Conservation (phyloP, 2,797 vertebrate species). For the Pseudomugil tenellus region DNA sequence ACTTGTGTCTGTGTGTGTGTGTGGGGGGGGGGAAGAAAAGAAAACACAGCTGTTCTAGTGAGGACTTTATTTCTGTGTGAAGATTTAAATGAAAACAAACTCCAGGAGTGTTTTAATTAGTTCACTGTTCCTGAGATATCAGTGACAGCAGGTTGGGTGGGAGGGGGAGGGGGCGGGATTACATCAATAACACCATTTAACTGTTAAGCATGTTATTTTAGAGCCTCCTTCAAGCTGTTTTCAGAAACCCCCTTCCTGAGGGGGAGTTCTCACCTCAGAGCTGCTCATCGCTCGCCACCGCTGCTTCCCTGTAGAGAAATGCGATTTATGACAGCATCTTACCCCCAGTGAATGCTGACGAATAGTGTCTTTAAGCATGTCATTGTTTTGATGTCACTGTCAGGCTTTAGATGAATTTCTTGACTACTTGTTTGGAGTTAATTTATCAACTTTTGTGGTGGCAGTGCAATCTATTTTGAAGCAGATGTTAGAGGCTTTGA, state of each 20-base stretch:
- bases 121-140: constrained; percentile 77
- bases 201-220: constrained; percentile 74
- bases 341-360: constrained; percentile 55
- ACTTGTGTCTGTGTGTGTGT: constrained; percentile 62
- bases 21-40: constrained; percentile 1
- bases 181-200: constrained; percentile 76
- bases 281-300: constrained; percentile 55
- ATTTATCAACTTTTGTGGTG: constrained; percentile 67
- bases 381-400: constrained; percentile 60
- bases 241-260: constrained; percentile 72
- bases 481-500: constrained; percentile 63
- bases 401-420: constrained; percentile 56
- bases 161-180: constrained; percentile 58
- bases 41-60: constrained; percentile 59
- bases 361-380: constrained; percentile 52
- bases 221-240: constrained; percentile 73
- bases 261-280: constrained; percentile 67
- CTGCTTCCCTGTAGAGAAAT: constrained; percentile 51
- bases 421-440: constrained; percentile 58
- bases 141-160: constrained; percentile 67
- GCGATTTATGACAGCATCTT: constrained; percentile 57
- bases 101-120: constrained; percentile 79
- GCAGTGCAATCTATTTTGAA: constrained; percentile 57
- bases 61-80: constrained; percentile 69
- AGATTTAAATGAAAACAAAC: constrained; percentile 76